Percentiles rank a stretch among this genome's conserved stretches.
Evolutionary conservation across 2,888 invertebrate genomes (phyloP).

Genomic region (Zele albiditarsus): DNA sequence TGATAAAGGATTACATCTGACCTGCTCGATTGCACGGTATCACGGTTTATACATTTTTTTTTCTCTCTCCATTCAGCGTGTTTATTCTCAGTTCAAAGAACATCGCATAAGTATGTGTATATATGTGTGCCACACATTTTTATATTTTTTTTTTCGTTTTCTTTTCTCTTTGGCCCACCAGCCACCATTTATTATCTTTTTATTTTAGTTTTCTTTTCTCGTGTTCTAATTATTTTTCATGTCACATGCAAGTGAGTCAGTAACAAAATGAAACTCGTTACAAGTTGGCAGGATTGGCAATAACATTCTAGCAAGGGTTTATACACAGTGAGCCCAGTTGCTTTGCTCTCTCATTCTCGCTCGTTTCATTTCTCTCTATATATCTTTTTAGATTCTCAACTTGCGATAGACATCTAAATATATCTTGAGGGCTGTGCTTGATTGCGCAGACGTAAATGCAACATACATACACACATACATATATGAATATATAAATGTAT

Average conservation of each 20-base stretch:
- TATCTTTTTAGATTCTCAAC: background rate
- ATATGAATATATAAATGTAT: background rate
- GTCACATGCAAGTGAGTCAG: background rate
- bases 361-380: background rate
- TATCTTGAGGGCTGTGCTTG: constrained; percentile 10
- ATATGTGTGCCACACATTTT: constrained; percentile 46
- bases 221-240: background rate
- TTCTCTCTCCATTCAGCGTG: constrained; percentile 62
- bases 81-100: constrained; percentile 66
- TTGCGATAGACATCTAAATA: constrained; percentile 21
- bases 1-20: constrained; percentile 40
- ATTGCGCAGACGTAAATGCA: constrained; percentile 11
- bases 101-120: constrained; percentile 49
- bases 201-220: background rate
- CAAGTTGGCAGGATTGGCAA: constrained; percentile 10
- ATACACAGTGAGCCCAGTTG: background rate
- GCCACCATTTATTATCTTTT: background rate
- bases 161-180: background rate
- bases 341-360: background rate
- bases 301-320: constrained; percentile 26
- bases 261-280: constrained; percentile 10
- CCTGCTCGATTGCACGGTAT: background rate
- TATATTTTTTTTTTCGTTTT: constrained; percentile 6
- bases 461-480: constrained; percentile 21
- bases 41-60: constrained; percentile 9